A percentile compares a stretch with the other conserved stretches of the same genome.
Evolutionary conservation across 2,888 invertebrate genomes (phyloP).

Genomic region (Calameuta pallipes): DNA sequence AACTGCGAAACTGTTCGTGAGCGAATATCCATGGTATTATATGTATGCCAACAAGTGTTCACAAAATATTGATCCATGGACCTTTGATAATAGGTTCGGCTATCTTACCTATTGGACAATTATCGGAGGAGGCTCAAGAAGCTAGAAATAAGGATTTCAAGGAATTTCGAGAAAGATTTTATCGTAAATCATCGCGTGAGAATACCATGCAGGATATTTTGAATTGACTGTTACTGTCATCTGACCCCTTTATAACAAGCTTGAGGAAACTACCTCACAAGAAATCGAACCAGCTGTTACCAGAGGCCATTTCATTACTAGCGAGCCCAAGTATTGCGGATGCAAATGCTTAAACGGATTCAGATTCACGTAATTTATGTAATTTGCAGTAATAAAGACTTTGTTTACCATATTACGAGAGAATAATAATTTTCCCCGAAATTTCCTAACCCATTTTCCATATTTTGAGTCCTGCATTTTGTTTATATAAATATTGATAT

Average conservation of each 20-base stretch:
- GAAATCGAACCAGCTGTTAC: constrained; percentile 2
- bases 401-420: constrained; percentile 17
- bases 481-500: no score
- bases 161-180: constrained; percentile 31
- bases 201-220: constrained; percentile 37
- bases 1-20: constrained; percentile 32
- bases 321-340: neutral
- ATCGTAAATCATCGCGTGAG: constrained; percentile 32
- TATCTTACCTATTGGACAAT: constrained; percentile 26
- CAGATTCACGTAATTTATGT: constrained; percentile 8
- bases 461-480: no score
- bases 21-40: constrained; percentile 37
- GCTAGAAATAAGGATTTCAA: constrained; percentile 30
- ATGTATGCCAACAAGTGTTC: constrained; percentile 43
- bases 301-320: constrained; percentile 1
- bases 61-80: constrained; percentile 39
- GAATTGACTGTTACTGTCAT: constrained; percentile 35
- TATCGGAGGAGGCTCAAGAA: constrained; percentile 35
- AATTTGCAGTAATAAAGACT: constrained; percentile 12
- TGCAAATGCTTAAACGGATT: constrained; percentile 9
- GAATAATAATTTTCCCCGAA: constrained; percentile 15
- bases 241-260: constrained; percentile 36
- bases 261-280: constrained; percentile 15
- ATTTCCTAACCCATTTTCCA: no score
- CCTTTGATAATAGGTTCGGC: constrained; percentile 26